Evolutionary conservation across 2,797 vertebrate genomes (phyloP), one percentile per base, ranked within the genome.

Genomic region (Syndactyla subalaris): DNA sequence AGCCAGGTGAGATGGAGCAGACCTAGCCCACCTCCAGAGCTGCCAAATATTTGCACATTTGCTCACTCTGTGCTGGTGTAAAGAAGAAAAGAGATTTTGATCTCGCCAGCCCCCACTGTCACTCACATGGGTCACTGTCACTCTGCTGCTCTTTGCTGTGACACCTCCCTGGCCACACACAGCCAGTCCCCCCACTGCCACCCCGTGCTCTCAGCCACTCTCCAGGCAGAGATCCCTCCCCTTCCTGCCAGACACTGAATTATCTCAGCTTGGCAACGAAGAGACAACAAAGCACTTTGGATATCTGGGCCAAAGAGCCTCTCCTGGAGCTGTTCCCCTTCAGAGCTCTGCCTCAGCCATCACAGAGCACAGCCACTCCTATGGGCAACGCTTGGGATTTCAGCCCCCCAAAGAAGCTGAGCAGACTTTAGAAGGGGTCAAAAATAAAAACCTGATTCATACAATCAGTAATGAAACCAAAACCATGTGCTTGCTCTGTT

Each of bases 151-250:
- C 38, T 65, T 12, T 27, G 52, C 51, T 88, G 83, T 20, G 41
- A 48, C 76, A 38, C 39, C 19, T 68, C 30, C 66, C 52, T 43
- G n/a, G 34, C 38, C 65, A 54, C 1, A 36, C 34, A 21, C 15
- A 2, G 3, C 0, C 1, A 26, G 26, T 41, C 11, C 26, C 20
- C 63, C 15, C 1, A 1, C 6, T 36, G 32, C 32, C 36, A 21
- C 51, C 24, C 59, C 1, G 10, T 11, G 57, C 73, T 29, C 27
- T 24, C 62, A 48, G 72, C 46, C 30, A 32, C 43, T 54, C 70
- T 39, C 58, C 41, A 49, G 75, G 72, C 49, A 90, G 41, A 75
- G 34, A 45, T 20, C 2, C 0, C 34, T 27, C 49, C 36, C 71
- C 38, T 20, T 41, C 19, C 67, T 67, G 39, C 18, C 63, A 63